Evolutionary conservation across 2,797 vertebrate species (phyloP).

Genomic region (Delichon dasypus): DNA sequence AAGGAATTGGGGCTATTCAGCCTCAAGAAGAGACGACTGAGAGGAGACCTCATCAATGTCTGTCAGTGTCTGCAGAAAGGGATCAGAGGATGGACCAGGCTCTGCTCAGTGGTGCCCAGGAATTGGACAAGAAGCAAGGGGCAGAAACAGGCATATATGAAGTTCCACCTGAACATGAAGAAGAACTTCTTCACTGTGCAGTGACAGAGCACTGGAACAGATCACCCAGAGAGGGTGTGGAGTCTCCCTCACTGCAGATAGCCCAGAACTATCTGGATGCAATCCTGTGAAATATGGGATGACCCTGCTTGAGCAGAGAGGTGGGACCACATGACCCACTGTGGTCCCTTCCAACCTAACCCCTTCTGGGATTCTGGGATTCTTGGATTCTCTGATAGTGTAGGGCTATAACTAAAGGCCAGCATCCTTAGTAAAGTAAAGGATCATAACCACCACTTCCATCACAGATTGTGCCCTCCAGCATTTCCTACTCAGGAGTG

Average conservation of each 20-base stretch:
- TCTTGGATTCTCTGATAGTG: neutral
- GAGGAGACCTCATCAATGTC: neutral
- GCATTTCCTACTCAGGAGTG: neutral
- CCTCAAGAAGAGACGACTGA: accelerated
- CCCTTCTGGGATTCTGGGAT: neutral
- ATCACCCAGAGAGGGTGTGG: accelerated
- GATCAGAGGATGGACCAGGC: neutral
- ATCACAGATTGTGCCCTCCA: neutral
- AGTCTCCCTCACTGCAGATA: neutral
- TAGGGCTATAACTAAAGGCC: neutral
- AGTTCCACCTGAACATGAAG: neutral
- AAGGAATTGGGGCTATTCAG: neutral
- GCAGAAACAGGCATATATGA: accelerated
- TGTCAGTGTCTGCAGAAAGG: neutral
- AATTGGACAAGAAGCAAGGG: accelerated
- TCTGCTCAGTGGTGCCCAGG: neutral
- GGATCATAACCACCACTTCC: neutral
- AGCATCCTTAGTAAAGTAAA: neutral
- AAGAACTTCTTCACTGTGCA: neutral
- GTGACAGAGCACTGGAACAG: accelerated
- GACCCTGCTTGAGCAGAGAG: neutral
- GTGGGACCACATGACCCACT: neutral
- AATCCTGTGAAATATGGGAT: neutral
- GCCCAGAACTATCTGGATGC: accelerated
- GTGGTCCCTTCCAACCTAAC: neutral